These are phyloP conservation scores for Macroteleia sp. DNA, from an alignment of 2,888 invertebrate genomes.

Conservation along the genomic window DNA sequence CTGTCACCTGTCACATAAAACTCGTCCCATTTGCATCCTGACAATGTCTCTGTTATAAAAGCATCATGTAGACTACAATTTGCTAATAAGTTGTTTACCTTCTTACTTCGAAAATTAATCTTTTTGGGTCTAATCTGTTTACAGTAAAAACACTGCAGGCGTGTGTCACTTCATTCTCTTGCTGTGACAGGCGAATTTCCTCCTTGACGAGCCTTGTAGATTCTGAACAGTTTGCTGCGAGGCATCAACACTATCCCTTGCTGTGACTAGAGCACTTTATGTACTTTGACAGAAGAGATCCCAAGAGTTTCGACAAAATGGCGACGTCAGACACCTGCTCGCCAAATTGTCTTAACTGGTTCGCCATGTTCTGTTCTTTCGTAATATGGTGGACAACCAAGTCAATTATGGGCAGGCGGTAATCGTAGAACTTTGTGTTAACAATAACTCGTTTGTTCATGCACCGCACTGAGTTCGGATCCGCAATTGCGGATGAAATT, in stretches of 20 bases:
- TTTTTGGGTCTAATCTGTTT: neutral
- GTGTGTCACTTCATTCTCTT: neutral
- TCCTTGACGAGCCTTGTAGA: constrained; percentile 33
- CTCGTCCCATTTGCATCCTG: no score
- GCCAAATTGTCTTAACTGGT: no score
- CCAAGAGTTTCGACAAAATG: constrained; percentile 66
- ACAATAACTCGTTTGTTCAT: no score
- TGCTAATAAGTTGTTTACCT: no score
- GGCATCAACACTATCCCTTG: constrained; percentile 48
- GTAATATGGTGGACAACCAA: constrained; percentile 70
- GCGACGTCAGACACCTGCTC: constrained; percentile 54
- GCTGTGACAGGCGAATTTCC: neutral
- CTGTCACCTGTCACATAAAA: no score
- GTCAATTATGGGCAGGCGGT: constrained; percentile 61
- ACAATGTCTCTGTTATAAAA: neutral
- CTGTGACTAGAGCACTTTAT: constrained; percentile 4
- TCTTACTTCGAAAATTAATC: neutral
- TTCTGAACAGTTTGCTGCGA: constrained; percentile 53
- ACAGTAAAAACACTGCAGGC: neutral
- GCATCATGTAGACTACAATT: neutral
- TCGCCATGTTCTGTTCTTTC: no score
- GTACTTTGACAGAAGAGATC: constrained; percentile 57
- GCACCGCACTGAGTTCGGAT: constrained; percentile 39
- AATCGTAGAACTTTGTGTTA: constrained; percentile 66
- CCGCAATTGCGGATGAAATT: constrained; percentile 60